Evolutionary conservation across 2,888 invertebrate species (phyloP).

Genomic region (Caenorhabditis angaria): DNA sequence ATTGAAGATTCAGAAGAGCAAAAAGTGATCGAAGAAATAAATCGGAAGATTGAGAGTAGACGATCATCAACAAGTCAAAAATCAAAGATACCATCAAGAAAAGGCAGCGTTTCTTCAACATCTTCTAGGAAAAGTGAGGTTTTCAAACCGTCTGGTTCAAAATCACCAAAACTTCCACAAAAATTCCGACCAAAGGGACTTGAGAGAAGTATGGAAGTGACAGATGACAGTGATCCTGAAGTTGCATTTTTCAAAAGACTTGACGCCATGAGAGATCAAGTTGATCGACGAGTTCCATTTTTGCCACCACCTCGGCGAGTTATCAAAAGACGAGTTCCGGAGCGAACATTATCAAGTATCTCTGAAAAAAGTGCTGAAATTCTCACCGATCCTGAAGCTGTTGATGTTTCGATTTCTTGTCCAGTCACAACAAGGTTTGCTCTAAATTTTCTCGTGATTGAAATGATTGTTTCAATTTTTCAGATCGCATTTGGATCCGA

Average conservation of each 20-base stretch:
- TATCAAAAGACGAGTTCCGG: constrained; percentile 26
- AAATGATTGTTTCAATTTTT: constrained; percentile 9
- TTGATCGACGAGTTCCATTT: constrained; percentile 11
- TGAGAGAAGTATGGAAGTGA: constrained; percentile 13
- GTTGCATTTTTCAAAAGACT: constrained; percentile 42
- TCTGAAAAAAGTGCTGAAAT: constrained; percentile 60
- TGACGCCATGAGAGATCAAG: constrained; percentile 30
- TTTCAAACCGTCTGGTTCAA: not conserved
- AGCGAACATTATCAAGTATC: constrained; percentile 50
- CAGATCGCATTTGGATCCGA: constrained; percentile 34
- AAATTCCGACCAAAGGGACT: constrained; percentile 34
- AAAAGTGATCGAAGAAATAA: constrained; percentile 15
- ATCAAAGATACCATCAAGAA: constrained; percentile 27
- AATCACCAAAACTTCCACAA: constrained; percentile 14
- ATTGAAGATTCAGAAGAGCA: constrained; percentile 26
- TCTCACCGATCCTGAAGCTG: constrained; percentile 37
- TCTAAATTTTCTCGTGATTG: too few relatives aligned
- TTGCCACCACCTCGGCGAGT: constrained; percentile 16
- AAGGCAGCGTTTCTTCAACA: constrained; percentile 16
- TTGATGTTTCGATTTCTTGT: constrained; percentile 39
- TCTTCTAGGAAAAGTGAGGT: constrained; percentile 8
- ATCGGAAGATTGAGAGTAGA: constrained; percentile 21
- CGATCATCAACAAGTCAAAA: constrained; percentile 25
- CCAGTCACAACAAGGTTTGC: constrained; percentile 41
- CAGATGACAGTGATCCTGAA: constrained; percentile 50